Conservation (phyloP, 2,888 invertebrate species). For the Cyrtodaria siliqua region DNA sequence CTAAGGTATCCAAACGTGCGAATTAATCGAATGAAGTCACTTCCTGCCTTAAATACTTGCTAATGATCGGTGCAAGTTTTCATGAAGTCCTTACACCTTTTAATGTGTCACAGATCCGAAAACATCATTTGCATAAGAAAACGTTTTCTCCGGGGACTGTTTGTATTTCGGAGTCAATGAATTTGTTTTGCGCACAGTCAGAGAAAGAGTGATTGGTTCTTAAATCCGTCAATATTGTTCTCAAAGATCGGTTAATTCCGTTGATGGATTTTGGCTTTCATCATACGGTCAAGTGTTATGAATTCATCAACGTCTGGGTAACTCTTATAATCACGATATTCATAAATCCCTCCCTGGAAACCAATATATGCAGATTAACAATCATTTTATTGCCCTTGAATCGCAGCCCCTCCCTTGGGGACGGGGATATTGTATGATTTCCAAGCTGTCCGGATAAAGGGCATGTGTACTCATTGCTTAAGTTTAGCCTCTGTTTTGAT, state of each 20-base stretch:
- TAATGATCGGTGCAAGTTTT: constrained; percentile 63
- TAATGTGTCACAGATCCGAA: constrained; percentile 56
- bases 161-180: constrained; percentile 47
- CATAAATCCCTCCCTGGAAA: constrained; percentile 40
- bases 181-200: constrained; percentile 52
- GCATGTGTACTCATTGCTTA: constrained; percentile 32
- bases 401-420: constrained; percentile 16
- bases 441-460: constrained; percentile 8
- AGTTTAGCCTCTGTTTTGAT: constrained; percentile 30
- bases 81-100: constrained; percentile 65
- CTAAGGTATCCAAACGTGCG: constrained; percentile 57
- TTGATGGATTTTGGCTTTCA: constrained; percentile 44
- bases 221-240: constrained; percentile 52
- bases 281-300: constrained; percentile 46
- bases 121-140: constrained; percentile 57
- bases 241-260: constrained; percentile 22
- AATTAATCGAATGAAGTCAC: constrained; percentile 63
- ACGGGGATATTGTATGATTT: constrained; percentile 6
- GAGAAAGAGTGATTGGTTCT: constrained; percentile 43
- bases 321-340: constrained; percentile 39
- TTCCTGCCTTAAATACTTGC: constrained; percentile 56
- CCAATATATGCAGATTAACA: constrained; percentile 51
- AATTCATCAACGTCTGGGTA: constrained; percentile 36
- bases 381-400: constrained; percentile 33
- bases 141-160: constrained; percentile 35